Evolutionary conservation across 2,888 invertebrate genomes (phyloP), one percentile per base, ranked within the genome.

Genomic region (Dynastes tityus): DNA sequence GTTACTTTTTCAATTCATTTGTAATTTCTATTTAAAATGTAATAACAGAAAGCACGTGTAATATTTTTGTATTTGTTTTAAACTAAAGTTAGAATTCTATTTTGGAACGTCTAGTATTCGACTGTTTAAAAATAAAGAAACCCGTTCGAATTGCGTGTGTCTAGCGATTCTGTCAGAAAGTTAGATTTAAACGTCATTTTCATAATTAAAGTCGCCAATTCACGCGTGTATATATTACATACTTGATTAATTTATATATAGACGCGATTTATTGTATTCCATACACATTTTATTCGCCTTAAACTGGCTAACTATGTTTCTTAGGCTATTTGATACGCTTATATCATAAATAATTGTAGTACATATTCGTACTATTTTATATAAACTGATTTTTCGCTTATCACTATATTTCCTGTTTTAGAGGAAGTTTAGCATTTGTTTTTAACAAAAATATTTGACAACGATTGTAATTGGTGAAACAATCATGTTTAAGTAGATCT

Each of bases 71-170:
- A 64, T 67, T 76, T 76, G 51, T 76, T 76, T 76, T 67, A 53
- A 64, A 76, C 76, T 76, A 76, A 65, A 76, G 65, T 76, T 76
- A 76, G 76, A 76, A 51, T 76, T 76, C 76, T 76, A 76, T 64
- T 76, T 76, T 32, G 53, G 65, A 65, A 32, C 53, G 76, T 76
- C 76, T 76, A 76, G 76, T 76, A 53, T 76, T 64, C 76, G 29
- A 40, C 55, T 71, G 71, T 71, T 71, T 71, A 71, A 71, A 71
- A 71, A 71, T 71, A 71, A 71, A 71, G 71, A 53, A 55, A 71
- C 55, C 71, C 32, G 55, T 58, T 71, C 22, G 71, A 71, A 71
- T 71, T 71, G 71, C 71, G 58, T 71, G 55, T 71, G 71, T 58
- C 37, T 67, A 45, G 45, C 65, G 40, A 40, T 67, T 67, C 40